Evolutionary conservation across 2,888 invertebrate species (phyloP), one percentile per base, ranked within the genome.

Genomic region (Halictus quadricinctus): DNA sequence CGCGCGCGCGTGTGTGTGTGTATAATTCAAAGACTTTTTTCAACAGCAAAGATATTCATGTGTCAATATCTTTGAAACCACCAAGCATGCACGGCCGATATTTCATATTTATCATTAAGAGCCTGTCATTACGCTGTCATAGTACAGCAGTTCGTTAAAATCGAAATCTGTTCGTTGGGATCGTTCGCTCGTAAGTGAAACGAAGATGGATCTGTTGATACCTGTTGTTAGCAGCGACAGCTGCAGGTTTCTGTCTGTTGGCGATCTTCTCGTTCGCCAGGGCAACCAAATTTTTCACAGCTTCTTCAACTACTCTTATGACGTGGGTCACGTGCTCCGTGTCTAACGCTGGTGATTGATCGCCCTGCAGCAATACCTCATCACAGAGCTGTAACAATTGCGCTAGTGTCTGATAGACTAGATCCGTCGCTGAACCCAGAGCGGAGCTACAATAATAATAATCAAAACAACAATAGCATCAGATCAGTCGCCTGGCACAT

Each of bases 351-450:
- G 96, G 96, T n/a, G 96, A 95, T 92, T 96, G 96, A 90, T 97
- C 97, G 72, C 97, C 96, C 88, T 97, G 97, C 66, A 98, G 95
- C 87, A 98, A 96, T 76, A 98, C 97, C 94, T 98, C 98, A 94
- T 99, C 99, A 94, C 98, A 98, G 88, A 98, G 96, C 91, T 98
- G 97, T 91, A 99, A 97, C 90, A 99, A 96, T 95, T 97, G 97
- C 6, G 98, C 98, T 87, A 98, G 95, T 87, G 98, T 97, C 90
- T 97, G 97, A 93, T 98, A 98, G 81, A 99, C 97, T 93, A 97
- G 97, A 94, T 97, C 97, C 78, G 97, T 98, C 21, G 98, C 98
- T 79, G 97, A 97, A 92, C 96, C 96, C 90, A 98, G 95, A 72
- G 96, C 96, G 80, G 97, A 96, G 90, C 97, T 97, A 84, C 18